Evolutionary conservation across 2,888 invertebrate species (phyloP), one percentile per base, ranked within the genome.

Genomic region (Melipona bicolor): DNA sequence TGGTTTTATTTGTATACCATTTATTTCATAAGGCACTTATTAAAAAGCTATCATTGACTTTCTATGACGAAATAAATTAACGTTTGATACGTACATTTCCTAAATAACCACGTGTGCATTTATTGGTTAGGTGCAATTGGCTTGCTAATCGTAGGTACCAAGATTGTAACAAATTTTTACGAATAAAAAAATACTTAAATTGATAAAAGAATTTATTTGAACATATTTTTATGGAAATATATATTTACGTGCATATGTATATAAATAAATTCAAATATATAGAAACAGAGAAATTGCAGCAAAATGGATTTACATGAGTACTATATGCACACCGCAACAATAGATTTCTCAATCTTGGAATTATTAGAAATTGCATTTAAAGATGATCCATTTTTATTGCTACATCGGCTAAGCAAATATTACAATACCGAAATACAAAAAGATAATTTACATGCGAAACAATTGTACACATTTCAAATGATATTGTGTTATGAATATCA

Each of bases 291-390:
- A 43, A 64, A 64, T 21, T 32, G 11, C 56, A 59, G 27, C 6
- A 56, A 72, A 52, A 92, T 93, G 93, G 91, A 92, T 71, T 61
- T 90, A n/a, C 93, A 93, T 62, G 49, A 92, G 67, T 87, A 85
- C 68, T 93, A 91, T 56, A 67, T 87, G 52, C 82, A 80, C 17
- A 65, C 87, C 13, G 78, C 90, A 15, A 88, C 84, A 61, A 56
- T 82, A 11, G 90, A 91, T 17, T 54, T 90, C 4, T 83, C 89
- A 17, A 62, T 91, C 50, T 76, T 93, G 5, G 82, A 89, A 61
- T 78, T 86, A 19, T 27, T 79, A 15, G 59, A 83, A 19, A 67
- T 50, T n/a, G 11, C 74, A 21, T 77, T 61, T 13, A 72, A 86
- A 17, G 62, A 77, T 52, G 52, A 85, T n/a, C 69, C 84, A 56